Evolutionary conservation across 2,888 invertebrate genomes (phyloP), one percentile per base, ranked within the genome.

Genomic region (Morpho helenor): DNA sequence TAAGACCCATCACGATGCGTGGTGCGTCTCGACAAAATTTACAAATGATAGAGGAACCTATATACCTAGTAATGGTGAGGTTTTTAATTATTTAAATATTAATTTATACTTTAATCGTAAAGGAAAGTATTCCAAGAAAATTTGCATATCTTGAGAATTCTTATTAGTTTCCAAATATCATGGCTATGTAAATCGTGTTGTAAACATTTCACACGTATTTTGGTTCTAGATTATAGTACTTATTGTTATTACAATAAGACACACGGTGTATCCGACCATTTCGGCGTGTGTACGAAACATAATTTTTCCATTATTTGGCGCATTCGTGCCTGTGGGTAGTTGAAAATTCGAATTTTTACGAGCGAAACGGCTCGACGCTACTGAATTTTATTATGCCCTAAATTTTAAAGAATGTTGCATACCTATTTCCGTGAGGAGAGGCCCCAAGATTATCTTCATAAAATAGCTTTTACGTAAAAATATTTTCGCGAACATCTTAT

Each of bases 321-420:
- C 60, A 61, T 64, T 63, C 64, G 62, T 66, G 64, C 59, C 56
- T 48, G 57, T 45, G 54, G 57, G 62, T 66, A 61, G 59, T 66
- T 60, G 58, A 64, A 66, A 61, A 54, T 64, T 61, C 59, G 49
- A 53, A 59, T 62, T 64, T 66, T 66, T 64, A 64, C 61, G 64
- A 66, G 43, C 57, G 56, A 49, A 16, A 49, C 56, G 56, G 45
- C 61, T 52, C 57, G 56, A 58, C 58, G 54, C 58, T 55, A 56
- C 49, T 51, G 54, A 59, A 57, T 45, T 52, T 61, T 51, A 22
- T 57, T 59, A 52, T 45, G 47, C 52, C 52, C 50, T 52, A 57
- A 60, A 59, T 62, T 56, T 45, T 57, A 59, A 59, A 49, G 52
- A 43, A 61, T 61, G 61, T 54, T 46, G 56, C 55, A 51, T 31